These are phyloP conservation scores for Emmelina monodactyla DNA, from an alignment of 2,888 invertebrate genomes.

Conservation along the genomic window DNA sequence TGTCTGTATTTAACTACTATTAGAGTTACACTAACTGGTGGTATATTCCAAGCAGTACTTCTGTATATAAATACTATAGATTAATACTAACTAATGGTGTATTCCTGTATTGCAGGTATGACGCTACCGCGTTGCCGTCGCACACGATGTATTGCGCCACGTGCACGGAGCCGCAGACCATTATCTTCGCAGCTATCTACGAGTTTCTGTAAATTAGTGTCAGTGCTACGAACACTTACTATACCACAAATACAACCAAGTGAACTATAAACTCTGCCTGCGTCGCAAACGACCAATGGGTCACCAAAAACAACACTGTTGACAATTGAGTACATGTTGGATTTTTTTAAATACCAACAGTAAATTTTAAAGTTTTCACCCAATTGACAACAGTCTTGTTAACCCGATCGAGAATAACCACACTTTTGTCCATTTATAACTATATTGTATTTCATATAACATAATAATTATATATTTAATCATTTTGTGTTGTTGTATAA, in stretches of 20 bases:
- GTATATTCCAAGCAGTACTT: no score
- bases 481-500: no score
- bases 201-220: slow-evolving; percentile 27
- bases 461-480: background rate
- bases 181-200: slow-evolving; percentile 27
- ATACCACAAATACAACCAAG: background rate
- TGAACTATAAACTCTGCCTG: background rate
- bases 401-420: background rate
- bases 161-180: slow-evolving; percentile 28
- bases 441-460: background rate
- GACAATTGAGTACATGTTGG: no score
- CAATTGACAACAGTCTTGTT: no score
- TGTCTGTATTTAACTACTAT: no score
- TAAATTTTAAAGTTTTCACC: no score
- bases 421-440: background rate
- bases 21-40: no score
- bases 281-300: no score
- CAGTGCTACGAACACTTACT: background rate
- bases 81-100: no score
- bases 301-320: no score
- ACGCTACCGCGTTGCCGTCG: slow-evolving; percentile 25
- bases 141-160: slow-evolving; percentile 30
- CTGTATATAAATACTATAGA: no score
- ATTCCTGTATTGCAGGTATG: slow-evolving; percentile 19
- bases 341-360: no score